These are phyloP conservation scores for Rhadinocentrus ornatus DNA, from an alignment of 2,797 vertebrate species.

Conservation along the genomic window DNA sequence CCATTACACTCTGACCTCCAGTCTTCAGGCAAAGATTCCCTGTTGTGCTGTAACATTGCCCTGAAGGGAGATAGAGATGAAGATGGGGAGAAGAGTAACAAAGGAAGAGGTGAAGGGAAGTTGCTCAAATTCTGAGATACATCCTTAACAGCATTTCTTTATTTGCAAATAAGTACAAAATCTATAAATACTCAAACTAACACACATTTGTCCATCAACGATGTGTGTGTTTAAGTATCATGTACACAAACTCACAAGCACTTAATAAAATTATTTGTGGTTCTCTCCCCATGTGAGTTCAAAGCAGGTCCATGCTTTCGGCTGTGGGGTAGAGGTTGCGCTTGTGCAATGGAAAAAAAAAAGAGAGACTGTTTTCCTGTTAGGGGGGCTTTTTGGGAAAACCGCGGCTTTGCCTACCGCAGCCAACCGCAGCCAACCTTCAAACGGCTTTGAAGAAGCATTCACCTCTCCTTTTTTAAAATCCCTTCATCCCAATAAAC, in stretches of 20 bases:
- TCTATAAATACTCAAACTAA: not conserved
- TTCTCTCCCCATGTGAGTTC: slow-evolving; percentile 72
- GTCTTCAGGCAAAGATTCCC: slow-evolving; percentile 22
- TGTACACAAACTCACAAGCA: slow-evolving; percentile 63
- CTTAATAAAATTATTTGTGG: slow-evolving; percentile 83
- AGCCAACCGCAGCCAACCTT: slow-evolving; percentile 76
- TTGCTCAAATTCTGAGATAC: slow-evolving; percentile 68
- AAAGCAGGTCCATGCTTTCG: slow-evolving; percentile 71
- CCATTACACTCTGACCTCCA: slow-evolving; percentile 28
- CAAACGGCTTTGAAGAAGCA: slow-evolving; percentile 65
- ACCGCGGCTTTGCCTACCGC: slow-evolving; percentile 75
- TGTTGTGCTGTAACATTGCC: not conserved
- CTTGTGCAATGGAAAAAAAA: slow-evolving; percentile 74
- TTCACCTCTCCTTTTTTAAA: slow-evolving; percentile 67
- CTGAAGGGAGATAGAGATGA: slow-evolving; percentile 10
- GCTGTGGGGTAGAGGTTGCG: slow-evolving; percentile 70
- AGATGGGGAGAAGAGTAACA: slow-evolving; percentile 12
- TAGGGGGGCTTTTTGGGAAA: slow-evolving; percentile 66
- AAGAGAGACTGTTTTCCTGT: slow-evolving; percentile 70
- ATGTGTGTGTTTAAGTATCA: slow-evolving; percentile 55
- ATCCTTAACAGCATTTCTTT: slow-evolving; percentile 37
- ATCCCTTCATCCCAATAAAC: slow-evolving; percentile 57
- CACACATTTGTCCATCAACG: slow-evolving; percentile 49
- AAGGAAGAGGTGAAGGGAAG: slow-evolving; percentile 35
- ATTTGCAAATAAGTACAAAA: slow-evolving; percentile 16